These are phyloP conservation scores for Ypsolopha sequella DNA, from an alignment of 2,888 invertebrate genomes.

Conservation along the genomic window DNA sequence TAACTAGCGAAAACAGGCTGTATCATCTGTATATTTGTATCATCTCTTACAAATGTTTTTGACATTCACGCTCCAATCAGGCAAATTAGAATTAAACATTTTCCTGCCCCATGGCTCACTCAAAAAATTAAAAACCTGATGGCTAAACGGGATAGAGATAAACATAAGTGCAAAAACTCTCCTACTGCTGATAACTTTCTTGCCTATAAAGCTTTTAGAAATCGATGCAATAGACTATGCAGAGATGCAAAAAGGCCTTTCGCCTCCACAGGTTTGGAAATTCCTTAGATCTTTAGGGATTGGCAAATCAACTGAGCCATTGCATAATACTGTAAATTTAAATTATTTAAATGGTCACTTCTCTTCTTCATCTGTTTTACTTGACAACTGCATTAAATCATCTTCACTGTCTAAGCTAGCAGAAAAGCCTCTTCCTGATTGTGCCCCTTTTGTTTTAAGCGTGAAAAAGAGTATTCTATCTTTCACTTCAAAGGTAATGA, in stretches of 20 bases:
- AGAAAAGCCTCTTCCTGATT: not conserved
- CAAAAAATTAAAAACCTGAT: slow-evolving; percentile 4
- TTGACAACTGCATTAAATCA: not conserved
- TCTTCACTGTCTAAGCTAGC: not conserved
- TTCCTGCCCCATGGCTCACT: too few relatives aligned
- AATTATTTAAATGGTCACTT: not conserved
- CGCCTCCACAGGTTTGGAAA: slow-evolving; percentile 1
- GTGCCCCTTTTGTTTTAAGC: not conserved
- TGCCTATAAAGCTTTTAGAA: not conserved
- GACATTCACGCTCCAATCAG: too few relatives aligned
- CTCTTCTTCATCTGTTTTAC: not conserved
- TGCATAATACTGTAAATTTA: not conserved
- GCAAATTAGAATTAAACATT: too few relatives aligned
- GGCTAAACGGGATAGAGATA: slow-evolving; percentile 6
- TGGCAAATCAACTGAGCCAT: not conserved
- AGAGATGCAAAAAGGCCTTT: not conserved
- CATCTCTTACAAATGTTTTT: too few relatives aligned
- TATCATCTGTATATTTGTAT: too few relatives aligned
- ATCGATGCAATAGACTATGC: slow-evolving; percentile 3
- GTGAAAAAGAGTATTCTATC: slow-evolving; percentile 9
- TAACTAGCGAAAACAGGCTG: too few relatives aligned
- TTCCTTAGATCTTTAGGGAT: not conserved
- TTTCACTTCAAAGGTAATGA: slow-evolving; percentile 11
- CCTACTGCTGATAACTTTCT: not conserved
- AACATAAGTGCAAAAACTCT: slow-evolving; percentile 4